A percentile compares a stretch with the other conserved stretches of the same genome.
Conservation (phyloP, 2,113 vertebrate genomes). For the Rhagologus leucostigma region DNA sequence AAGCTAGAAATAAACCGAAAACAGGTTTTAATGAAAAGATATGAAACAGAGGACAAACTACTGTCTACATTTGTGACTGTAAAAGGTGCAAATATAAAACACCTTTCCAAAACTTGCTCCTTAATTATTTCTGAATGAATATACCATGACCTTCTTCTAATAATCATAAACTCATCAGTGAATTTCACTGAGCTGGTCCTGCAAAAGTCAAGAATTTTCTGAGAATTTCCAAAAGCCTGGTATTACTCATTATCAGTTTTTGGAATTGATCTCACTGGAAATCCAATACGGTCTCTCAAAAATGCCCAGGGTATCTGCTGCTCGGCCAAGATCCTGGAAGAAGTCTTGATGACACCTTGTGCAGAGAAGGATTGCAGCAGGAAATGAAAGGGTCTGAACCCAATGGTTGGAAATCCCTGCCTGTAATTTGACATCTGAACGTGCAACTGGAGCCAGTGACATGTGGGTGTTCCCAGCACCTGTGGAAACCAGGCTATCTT, state of each 20-base stretch:
- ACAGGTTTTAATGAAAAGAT: conserved; percentile 6
- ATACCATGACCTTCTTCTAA: background rate
- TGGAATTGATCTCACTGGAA: conserved; percentile 18
- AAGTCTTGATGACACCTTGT: background rate
- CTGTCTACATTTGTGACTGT: background rate
- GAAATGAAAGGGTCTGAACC: conserved; percentile 5
- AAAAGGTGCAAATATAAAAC: background rate
- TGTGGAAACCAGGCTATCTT: background rate
- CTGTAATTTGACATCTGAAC: background rate
- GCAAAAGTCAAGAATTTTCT: background rate
- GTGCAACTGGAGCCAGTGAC: background rate
- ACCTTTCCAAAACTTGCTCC: background rate
- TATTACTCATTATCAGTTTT: background rate
- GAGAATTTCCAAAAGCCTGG: background rate
- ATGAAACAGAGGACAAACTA: background rate
- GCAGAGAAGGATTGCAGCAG: background rate
- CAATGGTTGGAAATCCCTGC: background rate
- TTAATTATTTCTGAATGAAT: background rate
- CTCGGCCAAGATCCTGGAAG: background rate
- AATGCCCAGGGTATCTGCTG: background rate
- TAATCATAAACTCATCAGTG: background rate
- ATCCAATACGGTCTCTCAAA: background rate
- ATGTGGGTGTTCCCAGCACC: background rate
- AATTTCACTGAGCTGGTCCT: background rate
- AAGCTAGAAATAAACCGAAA: background rate